phyloP scores from a whole-genome alignment of 2,888 invertebrate species.

The Xanthostigma xanthostigma region DNA sequence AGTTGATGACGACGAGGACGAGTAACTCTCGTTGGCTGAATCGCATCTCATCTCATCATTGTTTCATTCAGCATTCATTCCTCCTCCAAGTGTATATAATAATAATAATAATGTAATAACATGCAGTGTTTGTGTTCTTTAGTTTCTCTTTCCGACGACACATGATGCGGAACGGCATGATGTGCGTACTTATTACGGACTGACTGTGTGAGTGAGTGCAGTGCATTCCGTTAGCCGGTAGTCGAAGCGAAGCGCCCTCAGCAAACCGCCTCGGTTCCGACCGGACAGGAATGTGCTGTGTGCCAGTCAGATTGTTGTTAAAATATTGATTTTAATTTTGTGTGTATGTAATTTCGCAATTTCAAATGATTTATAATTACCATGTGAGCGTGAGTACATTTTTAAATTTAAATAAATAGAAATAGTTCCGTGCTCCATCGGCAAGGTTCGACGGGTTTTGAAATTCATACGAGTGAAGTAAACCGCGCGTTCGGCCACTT shows the following conservation, averaged over 20 bases:
- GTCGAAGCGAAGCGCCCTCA: too few relatives aligned
- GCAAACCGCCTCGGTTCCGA: too few relatives aligned
- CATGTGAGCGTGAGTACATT: conserved; percentile 11
- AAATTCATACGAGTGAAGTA: conserved; percentile 7
- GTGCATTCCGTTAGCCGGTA: neutral
- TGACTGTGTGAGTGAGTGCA: conserved; percentile 4
- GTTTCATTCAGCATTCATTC: conserved; percentile 8
- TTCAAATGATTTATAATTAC: conserved; percentile 7
- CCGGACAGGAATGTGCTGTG: neutral
- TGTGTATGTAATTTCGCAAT: conserved; percentile 11
- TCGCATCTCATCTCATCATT: conserved; percentile 27
- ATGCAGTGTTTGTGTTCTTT: conserved; percentile 12
- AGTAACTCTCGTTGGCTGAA: conserved; percentile 31
- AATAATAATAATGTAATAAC: conserved; percentile 29
- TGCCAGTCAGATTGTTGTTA: neutral
- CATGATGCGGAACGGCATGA: neutral
- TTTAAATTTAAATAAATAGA: neutral
- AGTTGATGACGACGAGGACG: conserved; percentile 46
- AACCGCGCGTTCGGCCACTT: neutral
- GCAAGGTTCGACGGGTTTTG: conserved; percentile 25
- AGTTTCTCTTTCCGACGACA: conserved; percentile 3
- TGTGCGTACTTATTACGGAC: conserved; percentile 2
- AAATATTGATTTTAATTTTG: conserved; percentile 6
- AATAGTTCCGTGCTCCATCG: conserved; percentile 24
- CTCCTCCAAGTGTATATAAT: conserved; percentile 32